phyloP scores from a whole-genome alignment of 2,888 invertebrate species.

The Furcula furcula region DNA sequence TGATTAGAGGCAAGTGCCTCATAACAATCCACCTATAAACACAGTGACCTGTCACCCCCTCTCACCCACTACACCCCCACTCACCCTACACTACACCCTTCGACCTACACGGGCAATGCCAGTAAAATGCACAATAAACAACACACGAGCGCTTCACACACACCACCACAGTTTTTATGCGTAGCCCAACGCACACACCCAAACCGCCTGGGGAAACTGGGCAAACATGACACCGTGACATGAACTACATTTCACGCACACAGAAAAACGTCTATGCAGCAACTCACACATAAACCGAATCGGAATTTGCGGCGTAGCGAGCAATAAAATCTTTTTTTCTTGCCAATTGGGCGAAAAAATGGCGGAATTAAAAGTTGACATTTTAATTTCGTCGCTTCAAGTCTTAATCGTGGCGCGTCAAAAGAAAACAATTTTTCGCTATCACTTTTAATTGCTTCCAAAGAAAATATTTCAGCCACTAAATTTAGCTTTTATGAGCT shows the following conservation, averaged over 20 bases:
- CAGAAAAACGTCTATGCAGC: slow-evolving; percentile 16
- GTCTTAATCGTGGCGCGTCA: slow-evolving; percentile 17
- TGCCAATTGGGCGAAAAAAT: slow-evolving; percentile 29
- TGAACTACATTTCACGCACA: slow-evolving; percentile 41
- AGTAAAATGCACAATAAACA: slow-evolving; percentile 29
- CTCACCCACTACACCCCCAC: slow-evolving; percentile 3
- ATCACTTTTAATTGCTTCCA: slow-evolving; percentile 24
- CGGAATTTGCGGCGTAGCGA: slow-evolving; percentile 23
- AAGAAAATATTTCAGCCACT: slow-evolving; percentile 16
- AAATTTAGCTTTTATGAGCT: slow-evolving; percentile 17
- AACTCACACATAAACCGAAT: slow-evolving; percentile 16
- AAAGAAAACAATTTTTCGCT: slow-evolving; percentile 16
- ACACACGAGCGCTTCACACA: slow-evolving; percentile 17
- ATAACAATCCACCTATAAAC: slow-evolving; percentile 61
- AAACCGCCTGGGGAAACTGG: slow-evolving; percentile 33
- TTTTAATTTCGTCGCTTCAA: slow-evolving; percentile 21
- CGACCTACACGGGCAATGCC: slow-evolving; percentile 41
- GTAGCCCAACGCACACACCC: slow-evolving; percentile 25
- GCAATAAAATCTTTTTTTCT: slow-evolving; percentile 33
- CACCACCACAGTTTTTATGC: slow-evolving; percentile 15
- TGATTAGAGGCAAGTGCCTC: slow-evolving; percentile 50
- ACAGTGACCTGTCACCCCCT: slow-evolving; percentile 61
- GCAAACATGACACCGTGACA: slow-evolving; percentile 40
- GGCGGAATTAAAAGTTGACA: slow-evolving; percentile 20
- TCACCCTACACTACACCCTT: slow-evolving; percentile 27